Conservation (phyloP, 2,113 vertebrate genomes). For the Phaetusa simplex region DNA sequence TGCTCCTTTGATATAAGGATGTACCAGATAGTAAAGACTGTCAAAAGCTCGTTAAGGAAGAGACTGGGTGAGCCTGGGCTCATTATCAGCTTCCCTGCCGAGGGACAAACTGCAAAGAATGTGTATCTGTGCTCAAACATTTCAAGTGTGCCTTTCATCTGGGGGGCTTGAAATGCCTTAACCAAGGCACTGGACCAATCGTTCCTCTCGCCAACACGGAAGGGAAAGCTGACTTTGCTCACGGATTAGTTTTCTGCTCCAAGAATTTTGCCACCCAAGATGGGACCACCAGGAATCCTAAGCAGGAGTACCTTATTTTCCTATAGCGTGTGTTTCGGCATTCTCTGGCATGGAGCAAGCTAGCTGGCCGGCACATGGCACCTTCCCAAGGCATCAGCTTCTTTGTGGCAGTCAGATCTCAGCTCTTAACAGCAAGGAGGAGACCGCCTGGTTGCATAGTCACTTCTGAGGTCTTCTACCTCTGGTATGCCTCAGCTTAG, state of each 20-base stretch:
- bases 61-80: neutral
- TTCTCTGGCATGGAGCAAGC: neutral
- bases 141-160: neutral
- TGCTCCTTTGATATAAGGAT: neutral
- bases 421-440: neutral
- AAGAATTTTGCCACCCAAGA: neutral
- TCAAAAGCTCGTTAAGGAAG: neutral
- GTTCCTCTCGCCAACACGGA: neutral
- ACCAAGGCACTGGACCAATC: neutral
- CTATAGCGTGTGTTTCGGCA: neutral
- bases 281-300: neutral
- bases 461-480: neutral
- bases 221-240: neutral
- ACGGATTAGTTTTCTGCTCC: neutral
- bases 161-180: neutral
- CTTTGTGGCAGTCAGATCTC: neutral
- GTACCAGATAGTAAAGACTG: neutral
- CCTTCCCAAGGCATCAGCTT: neutral
- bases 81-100: neutral
- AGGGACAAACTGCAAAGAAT: neutral
- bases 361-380: neutral
- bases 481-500: neutral
- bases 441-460: no score
- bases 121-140: neutral
- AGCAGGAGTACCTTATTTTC: neutral